Conservation (phyloP, 2,113 vertebrate genomes). For the Tenebrosternarchus preto region DNA sequence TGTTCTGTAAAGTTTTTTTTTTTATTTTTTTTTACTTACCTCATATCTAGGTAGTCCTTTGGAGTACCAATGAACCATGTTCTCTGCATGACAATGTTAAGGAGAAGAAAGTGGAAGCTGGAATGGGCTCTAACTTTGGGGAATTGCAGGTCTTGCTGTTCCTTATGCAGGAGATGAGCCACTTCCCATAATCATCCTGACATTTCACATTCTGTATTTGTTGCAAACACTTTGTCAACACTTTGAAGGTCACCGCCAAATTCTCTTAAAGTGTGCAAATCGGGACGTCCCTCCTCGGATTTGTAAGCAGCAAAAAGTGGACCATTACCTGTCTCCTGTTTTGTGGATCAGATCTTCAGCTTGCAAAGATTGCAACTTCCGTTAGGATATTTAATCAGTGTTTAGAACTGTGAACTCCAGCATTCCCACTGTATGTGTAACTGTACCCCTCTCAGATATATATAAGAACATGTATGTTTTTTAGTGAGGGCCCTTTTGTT, state of each 20-base stretch:
- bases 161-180: constrained; percentile 57
- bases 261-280: constrained; percentile 76
- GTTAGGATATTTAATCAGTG: constrained; percentile 3
- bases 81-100: not conserved
- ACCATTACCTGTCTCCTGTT: constrained; percentile 36
- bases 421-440: not conserved
- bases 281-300: constrained; percentile 35
- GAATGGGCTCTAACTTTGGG: constrained; percentile 21
- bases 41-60: not conserved
- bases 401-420: not conserved
- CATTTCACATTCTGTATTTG: constrained; percentile 75
- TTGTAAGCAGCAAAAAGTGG: constrained; percentile 39
- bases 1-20: not conserved
- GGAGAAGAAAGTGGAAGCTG: constrained; percentile 13
- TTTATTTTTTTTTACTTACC: not conserved
- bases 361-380: constrained; percentile 48
- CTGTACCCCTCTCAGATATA: not conserved
- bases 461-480: not conserved
- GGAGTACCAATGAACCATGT: not conserved
- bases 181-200: constrained; percentile 68
- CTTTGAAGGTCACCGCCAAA: constrained; percentile 78
- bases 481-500: not conserved
- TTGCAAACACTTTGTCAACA: constrained; percentile 63
- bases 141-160: constrained; percentile 26
- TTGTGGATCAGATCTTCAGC: constrained; percentile 39